phyloP scores from a whole-genome alignment of 1,140 invertebrate species.

The Zaprionus camerounensis region DNA sequence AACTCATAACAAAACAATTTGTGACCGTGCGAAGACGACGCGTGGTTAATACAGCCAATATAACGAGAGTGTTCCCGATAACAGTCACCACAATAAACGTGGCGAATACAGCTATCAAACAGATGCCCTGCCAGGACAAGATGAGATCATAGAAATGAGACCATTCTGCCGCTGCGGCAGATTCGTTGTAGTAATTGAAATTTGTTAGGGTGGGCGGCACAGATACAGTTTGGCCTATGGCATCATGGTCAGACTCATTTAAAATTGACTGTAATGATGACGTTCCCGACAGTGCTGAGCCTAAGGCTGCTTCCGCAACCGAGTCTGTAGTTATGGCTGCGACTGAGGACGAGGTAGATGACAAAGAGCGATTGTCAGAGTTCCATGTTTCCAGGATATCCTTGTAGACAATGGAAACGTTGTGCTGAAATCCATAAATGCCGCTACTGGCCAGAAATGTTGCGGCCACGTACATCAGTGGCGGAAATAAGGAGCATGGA shows the following conservation, averaged over 20 bases:
- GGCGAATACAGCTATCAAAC: constrained; percentile 85
- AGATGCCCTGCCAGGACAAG: constrained; percentile 80
- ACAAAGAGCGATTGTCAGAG: constrained; percentile 47
- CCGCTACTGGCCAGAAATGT: constrained; percentile 63
- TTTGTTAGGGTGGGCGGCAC: constrained; percentile 37
- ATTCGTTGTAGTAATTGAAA: constrained; percentile 75
- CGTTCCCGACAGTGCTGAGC: neutral
- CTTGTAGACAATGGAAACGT: constrained; percentile 69
- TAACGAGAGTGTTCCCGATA: constrained; percentile 95
- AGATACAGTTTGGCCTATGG: constrained; percentile 8
- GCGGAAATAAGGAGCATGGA: constrained; percentile 56
- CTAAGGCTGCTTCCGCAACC: neutral
- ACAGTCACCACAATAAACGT: constrained; percentile 88
- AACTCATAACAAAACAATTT: constrained; percentile 97
- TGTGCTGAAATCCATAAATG: constrained; percentile 55
- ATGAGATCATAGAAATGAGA: constrained; percentile 80
- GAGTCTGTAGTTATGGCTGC: constrained; percentile 3
- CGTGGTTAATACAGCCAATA: constrained; percentile 95
- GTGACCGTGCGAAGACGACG: constrained; percentile 95
- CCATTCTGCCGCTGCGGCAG: constrained; percentile 75
- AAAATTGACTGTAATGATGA: constrained; percentile 35
- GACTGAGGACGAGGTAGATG: constrained; percentile 6
- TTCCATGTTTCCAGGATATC: constrained; percentile 49
- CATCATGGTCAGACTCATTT: constrained; percentile 43
- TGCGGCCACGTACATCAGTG: constrained; percentile 72